phyloP scores from a whole-genome alignment of 2,797 vertebrate genomes.

The Rhinogobio ventralis region DNA sequence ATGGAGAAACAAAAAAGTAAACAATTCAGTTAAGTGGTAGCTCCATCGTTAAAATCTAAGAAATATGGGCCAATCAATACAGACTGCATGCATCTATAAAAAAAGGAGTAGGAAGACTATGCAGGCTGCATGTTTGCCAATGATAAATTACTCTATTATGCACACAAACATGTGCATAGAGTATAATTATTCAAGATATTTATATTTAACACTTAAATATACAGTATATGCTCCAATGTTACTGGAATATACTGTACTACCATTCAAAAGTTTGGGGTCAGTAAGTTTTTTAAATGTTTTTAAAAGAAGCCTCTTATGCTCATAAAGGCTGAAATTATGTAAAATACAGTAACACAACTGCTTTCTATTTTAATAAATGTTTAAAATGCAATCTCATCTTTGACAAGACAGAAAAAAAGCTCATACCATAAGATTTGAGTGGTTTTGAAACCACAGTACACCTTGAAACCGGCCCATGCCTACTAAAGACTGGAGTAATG shows the following conservation, averaged over 20 bases:
- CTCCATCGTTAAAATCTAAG: slow-evolving; percentile 17
- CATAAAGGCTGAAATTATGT: no score
- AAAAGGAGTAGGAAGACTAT: background rate
- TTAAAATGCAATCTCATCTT: background rate
- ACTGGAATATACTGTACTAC: no score
- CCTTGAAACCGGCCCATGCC: background rate
- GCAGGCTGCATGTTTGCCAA: background rate
- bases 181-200: background rate
- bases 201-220: background rate
- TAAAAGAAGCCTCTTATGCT: background rate
- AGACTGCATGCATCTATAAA: background rate
- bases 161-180: background rate
- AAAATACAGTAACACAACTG: background rate
- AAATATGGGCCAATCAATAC: slow-evolving; percentile 58
- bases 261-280: background rate
- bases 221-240: background rate
- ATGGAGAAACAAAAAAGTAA: background rate
- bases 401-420: background rate
- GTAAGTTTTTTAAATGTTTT: background rate
- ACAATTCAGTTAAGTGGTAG: background rate
- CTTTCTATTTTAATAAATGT: background rate
- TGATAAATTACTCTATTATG: slow-evolving; percentile 4
- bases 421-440: no score
- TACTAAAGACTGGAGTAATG: background rate
- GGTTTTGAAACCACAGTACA: background rate